phyloP scores from a whole-genome alignment of 92 coral and sea anemone genomes.

The Anthopleura xanthogrammica region DNA sequence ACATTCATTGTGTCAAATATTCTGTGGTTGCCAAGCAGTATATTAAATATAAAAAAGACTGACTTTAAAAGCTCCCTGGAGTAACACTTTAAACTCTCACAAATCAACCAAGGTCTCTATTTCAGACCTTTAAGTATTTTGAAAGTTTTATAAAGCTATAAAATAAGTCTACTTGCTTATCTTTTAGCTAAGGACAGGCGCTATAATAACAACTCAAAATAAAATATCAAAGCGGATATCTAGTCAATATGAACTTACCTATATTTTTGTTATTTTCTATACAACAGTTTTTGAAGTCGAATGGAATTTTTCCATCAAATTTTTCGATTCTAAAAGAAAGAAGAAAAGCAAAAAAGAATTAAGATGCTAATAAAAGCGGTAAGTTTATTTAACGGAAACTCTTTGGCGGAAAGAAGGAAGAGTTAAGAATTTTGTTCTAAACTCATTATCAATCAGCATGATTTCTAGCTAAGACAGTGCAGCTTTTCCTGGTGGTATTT shows the following conservation, averaged over 20 bases:
- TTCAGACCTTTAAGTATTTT: too few relatives aligned
- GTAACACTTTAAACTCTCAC: too few relatives aligned
- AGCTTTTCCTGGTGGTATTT: not conserved
- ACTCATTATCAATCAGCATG: not conserved
- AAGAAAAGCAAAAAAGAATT: not conserved
- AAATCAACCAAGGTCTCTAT: too few relatives aligned
- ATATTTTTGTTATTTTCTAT: constrained; percentile 40
- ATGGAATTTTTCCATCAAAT: constrained; percentile 91
- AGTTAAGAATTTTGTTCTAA: too few relatives aligned
- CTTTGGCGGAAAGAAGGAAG: not conserved
- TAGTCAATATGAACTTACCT: constrained; percentile 22
- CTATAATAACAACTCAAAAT: too few relatives aligned
- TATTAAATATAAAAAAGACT: too few relatives aligned
- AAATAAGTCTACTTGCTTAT: too few relatives aligned
- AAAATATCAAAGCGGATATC: not conserved
- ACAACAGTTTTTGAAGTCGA: constrained; percentile 86
- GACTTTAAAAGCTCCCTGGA: too few relatives aligned
- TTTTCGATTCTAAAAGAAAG: constrained; percentile 50
- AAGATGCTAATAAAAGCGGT: not conserved
- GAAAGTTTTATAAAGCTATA: too few relatives aligned
- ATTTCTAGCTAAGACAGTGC: not conserved
- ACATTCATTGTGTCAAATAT: too few relatives aligned
- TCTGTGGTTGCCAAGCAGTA: too few relatives aligned
- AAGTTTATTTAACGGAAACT: not conserved
- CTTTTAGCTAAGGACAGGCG: too few relatives aligned